Conservation (phyloP, 2,888 invertebrate genomes). For the Cerceris ruficornis region DNA sequence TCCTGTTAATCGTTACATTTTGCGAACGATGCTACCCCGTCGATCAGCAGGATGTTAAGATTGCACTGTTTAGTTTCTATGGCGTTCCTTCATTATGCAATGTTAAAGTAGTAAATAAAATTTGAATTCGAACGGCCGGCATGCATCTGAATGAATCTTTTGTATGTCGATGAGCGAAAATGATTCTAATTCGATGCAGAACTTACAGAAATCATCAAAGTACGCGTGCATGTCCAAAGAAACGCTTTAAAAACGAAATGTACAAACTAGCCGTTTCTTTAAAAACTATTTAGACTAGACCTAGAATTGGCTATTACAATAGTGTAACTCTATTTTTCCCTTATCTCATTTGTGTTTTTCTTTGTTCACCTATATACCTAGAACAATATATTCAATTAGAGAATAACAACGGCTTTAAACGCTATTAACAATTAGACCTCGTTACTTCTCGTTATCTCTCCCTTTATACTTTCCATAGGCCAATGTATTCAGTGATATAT, state of each 20-base stretch:
- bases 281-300: constrained; percentile 66
- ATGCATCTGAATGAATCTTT: too few species aligned
- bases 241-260: constrained; percentile 20
- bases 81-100: too few species aligned
- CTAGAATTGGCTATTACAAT: constrained; percentile 69
- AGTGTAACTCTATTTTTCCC: constrained; percentile 58
- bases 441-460: constrained; percentile 13
- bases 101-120: too few species aligned
- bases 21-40: too few species aligned
- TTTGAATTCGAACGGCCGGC: too few species aligned
- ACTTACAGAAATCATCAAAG: constrained; percentile 24
- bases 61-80: too few species aligned
- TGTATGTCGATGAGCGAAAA: too few species aligned
- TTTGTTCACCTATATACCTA: constrained; percentile 36
- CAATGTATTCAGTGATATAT: constrained; percentile 35
- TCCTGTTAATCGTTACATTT: too few species aligned
- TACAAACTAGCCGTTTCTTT: constrained; percentile 34
- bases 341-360: constrained; percentile 24
- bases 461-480: constrained; percentile 30
- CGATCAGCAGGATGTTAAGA: too few species aligned
- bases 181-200: not conserved
- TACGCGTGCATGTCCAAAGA: constrained; percentile 17
- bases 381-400: constrained; percentile 48
- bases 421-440: constrained; percentile 45
- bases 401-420: constrained; percentile 47